A percentile compares a stretch with the other conserved stretches of the same genome.
phyloP scores from a whole-genome alignment of 2,888 invertebrate species.

The Apodemia mormo region DNA sequence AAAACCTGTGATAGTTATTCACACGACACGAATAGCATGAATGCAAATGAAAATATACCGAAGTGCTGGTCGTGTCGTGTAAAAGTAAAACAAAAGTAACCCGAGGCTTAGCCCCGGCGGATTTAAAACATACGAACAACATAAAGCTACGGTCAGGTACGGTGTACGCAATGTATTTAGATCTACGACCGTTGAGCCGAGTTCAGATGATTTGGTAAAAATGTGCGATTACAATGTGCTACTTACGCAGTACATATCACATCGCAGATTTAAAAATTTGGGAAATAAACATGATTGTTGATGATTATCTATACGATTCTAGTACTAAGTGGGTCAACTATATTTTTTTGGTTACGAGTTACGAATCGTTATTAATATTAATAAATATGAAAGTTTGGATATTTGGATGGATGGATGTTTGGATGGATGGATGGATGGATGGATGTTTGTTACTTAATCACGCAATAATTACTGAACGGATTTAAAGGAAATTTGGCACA shows the following conservation, averaged over 20 bases:
- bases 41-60: constrained; percentile 27
- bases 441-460: too few relatives aligned
- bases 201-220: not conserved
- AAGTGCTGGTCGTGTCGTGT: constrained; percentile 53
- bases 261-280: not conserved
- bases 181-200: constrained; percentile 18
- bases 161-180: constrained; percentile 52
- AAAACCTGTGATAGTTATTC: constrained; percentile 59
- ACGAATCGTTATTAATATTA: too few relatives aligned
- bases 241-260: not conserved
- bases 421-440: too few relatives aligned
- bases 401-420: too few relatives aligned
- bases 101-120: constrained; percentile 53
- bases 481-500: too few relatives aligned
- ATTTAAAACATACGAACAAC: constrained; percentile 74
- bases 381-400: too few relatives aligned
- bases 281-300: not conserved
- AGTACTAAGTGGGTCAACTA: not conserved
- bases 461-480: too few relatives aligned
- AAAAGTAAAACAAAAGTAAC: constrained; percentile 49
- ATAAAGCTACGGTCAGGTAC: constrained; percentile 77
- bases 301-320: not conserved
- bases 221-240: not conserved
- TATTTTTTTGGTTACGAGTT: too few relatives aligned
- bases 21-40: constrained; percentile 55